phyloP scores from a whole-genome alignment of 1,140 invertebrate species.

The Drosophila subobscura region DNA sequence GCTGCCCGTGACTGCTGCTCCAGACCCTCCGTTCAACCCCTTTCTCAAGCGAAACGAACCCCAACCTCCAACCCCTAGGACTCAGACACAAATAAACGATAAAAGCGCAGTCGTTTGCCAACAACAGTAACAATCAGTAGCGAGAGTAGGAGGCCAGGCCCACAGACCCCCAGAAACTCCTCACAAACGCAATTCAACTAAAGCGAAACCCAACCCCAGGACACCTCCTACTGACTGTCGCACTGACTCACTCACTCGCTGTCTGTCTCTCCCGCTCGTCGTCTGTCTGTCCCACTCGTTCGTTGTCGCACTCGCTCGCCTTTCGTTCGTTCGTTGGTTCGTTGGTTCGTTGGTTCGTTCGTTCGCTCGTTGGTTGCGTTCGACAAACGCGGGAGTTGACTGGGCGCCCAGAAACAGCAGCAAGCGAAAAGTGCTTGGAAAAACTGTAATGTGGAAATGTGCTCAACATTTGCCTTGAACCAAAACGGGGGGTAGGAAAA shows the following conservation, averaged over 20 bases:
- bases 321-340: conserved; percentile 54
- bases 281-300: conserved; percentile 12
- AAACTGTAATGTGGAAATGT: conserved; percentile 37
- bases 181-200: background rate
- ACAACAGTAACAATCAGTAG: conserved; percentile 79
- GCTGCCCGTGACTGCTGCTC: background rate
- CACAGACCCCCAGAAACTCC: conserved; percentile 3
- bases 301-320: conserved; percentile 47
- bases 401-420: conserved; percentile 66
- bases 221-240: background rate
- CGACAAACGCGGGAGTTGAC: conserved; percentile 80
- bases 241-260: conserved; percentile 29
- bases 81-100: conserved; percentile 76
- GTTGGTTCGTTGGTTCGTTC: conserved; percentile 42
- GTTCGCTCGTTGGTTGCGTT: conserved; percentile 66
- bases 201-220: conserved; percentile 10
- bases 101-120: conserved; percentile 76
- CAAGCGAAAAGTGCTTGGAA: conserved; percentile 22
- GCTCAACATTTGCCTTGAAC: conserved; percentile 24
- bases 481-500: background rate
- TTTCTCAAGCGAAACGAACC: conserved; percentile 35
- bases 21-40: conserved; percentile 23
- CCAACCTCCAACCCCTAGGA: conserved; percentile 15
- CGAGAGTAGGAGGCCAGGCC: conserved; percentile 41
- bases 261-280: conserved; percentile 4